Evolutionary conservation across 1,140 invertebrate species (phyloP).

Genomic region (Sitobion miscanthi): DNA sequence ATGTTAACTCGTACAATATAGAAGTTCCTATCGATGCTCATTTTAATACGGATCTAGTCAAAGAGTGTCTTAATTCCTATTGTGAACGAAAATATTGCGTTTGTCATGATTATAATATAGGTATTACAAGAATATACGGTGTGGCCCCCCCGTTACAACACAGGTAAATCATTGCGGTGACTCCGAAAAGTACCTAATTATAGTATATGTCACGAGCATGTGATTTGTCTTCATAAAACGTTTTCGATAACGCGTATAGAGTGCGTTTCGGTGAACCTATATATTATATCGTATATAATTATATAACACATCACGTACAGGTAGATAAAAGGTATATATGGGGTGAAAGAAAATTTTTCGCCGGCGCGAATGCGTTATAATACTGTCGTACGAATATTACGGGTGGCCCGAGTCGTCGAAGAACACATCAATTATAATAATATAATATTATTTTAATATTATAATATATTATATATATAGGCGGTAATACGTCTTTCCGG

Average conservation of each 20-base stretch:
- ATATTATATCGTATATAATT: not conserved
- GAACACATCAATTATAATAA: not conserved
- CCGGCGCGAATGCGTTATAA: not conserved
- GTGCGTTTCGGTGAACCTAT: not conserved
- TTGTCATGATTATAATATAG: not conserved
- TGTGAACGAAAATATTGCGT: not conserved
- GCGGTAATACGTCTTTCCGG: not conserved
- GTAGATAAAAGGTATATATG: not conserved
- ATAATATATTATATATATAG: not conserved
- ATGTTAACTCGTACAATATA: no score
- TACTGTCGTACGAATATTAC: not conserved
- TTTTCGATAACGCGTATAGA: not conserved
- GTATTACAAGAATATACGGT: not conserved
- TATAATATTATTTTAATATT: not conserved
- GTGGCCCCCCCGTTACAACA: not conserved
- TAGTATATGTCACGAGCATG: not conserved
- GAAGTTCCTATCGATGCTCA: not conserved
- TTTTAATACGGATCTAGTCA: not conserved
- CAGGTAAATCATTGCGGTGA: not conserved
- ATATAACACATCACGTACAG: not conserved
- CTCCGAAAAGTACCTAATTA: not conserved
- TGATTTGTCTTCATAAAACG: not conserved
- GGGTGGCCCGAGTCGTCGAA: not conserved
- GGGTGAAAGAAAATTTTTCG: not conserved
- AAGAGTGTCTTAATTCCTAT: not conserved